Percentiles rank a stretch among this genome's conserved stretches.
Evolutionary conservation across 1,140 invertebrate species (phyloP).

Genomic region (Drosophila seguyi): DNA sequence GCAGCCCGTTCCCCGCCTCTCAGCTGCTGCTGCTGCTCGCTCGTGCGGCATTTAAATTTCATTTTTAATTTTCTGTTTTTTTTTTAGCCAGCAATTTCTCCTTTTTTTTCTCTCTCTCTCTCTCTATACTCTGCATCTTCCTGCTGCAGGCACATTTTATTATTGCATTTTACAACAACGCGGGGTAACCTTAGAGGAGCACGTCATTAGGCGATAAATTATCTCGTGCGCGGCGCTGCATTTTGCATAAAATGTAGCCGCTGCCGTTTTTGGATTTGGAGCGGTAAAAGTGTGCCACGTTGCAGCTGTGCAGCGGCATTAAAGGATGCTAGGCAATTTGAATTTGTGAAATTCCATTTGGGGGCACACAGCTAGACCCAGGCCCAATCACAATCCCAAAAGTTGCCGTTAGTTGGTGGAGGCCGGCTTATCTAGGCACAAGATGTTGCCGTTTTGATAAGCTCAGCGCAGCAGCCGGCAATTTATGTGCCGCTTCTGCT

Average conservation of each 20-base stretch:
- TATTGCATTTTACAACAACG: conserved; percentile 73
- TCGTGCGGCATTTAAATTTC: conserved; percentile 74
- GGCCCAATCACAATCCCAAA: conserved; percentile 14
- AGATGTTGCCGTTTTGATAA: conserved; percentile 81
- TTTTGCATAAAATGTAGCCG: conserved; percentile 79
- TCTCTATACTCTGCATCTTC: conserved; percentile 30
- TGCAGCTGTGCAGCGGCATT: conserved; percentile 62
- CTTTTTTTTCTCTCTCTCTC: too few species aligned
- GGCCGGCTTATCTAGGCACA: conserved; percentile 78
- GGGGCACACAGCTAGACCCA: conserved; percentile 21
- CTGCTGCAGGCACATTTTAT: conserved; percentile 66
- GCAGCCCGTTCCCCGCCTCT: conserved; percentile 30
- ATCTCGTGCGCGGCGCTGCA: conserved; percentile 76
- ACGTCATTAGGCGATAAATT: conserved; percentile 84
- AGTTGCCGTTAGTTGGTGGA: conserved; percentile 47
- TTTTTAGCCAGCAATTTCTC: conserved; percentile 10
- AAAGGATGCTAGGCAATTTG: conserved; percentile 82
- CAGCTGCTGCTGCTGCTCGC: conserved; percentile 44
- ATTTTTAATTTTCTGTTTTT: conserved; percentile 73
- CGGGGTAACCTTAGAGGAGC: conserved; percentile 76
- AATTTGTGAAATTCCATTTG: conserved; percentile 83
- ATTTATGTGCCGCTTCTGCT: conserved; percentile 68
- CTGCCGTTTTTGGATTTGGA: conserved; percentile 48
- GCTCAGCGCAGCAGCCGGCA: conserved; percentile 71
- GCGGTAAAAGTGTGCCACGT: conserved; percentile 74